Evolutionary conservation across 2,888 invertebrate genomes (phyloP), one percentile per base, ranked within the genome.

Genomic region (Zonitis immaculata): DNA sequence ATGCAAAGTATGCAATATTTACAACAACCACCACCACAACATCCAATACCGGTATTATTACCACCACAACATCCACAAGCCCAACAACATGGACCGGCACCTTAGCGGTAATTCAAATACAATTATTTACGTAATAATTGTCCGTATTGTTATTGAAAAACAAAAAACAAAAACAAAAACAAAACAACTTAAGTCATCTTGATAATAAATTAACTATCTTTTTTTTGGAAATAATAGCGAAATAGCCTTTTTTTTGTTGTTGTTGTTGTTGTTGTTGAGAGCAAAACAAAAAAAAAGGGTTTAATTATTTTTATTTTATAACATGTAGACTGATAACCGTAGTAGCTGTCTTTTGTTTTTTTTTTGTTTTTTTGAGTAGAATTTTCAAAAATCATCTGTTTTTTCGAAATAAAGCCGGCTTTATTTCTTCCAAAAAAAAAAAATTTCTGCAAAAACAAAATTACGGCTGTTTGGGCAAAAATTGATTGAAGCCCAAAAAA

Each of bases 1-100:
- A 73, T 74, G 73, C 74, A 69, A 53, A 65, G 70, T 39, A 70
- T 74, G 77, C 79, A 78, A 54, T 80, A 80, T 66, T 69, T 80
- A 52, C 78, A 76, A 51, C 77, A 78, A 47, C 74, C 72, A 27
- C 75, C 73, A 73, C 78, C 76, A 69, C 77, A 77, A 69, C 76
- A 66, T 25, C 65, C 59, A 12, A 61, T 66, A 56, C 63, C 64
- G 18, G 62, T 58, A 1, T 27, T 55, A 42, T 43, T 56, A 44
- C 55, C 47, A 22, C 66, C 67, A 46, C 79, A 78, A 69, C 79
- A 78, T 71, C 77, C 72, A 55, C 73, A 72, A 64, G 73, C 69
- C 58, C 69, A 72, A 57, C 32, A 68, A 57, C 72, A 71, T 53
- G 71, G 72, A 52, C 72, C 66, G 27, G 68, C 70, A 53, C 74